A percentile compares a stretch with the other conserved stretches of the same genome.
Evolutionary conservation across 2,888 invertebrate genomes (phyloP).

Genomic region (Metallyticus violacea): DNA sequence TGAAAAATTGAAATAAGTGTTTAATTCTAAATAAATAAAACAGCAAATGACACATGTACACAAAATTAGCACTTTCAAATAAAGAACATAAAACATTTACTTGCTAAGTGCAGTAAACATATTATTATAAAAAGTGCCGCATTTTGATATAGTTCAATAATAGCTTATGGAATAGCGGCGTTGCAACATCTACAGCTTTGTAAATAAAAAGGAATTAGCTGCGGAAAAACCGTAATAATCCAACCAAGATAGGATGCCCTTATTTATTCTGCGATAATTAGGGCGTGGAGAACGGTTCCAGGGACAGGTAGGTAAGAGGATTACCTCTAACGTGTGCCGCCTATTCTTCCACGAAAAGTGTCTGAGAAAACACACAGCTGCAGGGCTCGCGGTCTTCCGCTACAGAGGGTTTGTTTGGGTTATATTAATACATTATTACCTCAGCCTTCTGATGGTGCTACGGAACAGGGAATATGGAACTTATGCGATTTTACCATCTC

Average conservation of each 20-base stretch:
- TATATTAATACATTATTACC: neutral
- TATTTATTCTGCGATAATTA: neutral
- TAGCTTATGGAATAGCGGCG: too few relatives aligned
- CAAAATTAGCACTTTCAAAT: too few relatives aligned
- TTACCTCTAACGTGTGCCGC: neutral
- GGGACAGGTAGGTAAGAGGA: neutral
- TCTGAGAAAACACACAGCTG: neutral
- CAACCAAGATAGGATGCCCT: neutral
- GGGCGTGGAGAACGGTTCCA: neutral
- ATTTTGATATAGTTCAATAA: too few relatives aligned
- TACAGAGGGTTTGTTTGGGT: neutral
- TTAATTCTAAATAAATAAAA: too few relatives aligned
- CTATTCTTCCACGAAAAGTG: neutral
- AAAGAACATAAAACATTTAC: too few relatives aligned
- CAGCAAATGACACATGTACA: too few relatives aligned
- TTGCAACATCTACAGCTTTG: too few relatives aligned
- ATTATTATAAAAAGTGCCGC: too few relatives aligned
- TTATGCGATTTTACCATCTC: neutral
- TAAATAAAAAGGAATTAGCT: neutral
- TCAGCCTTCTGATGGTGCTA: neutral
- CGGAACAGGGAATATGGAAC: neutral
- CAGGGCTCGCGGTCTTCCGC: neutral
- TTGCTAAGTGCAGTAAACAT: too few relatives aligned
- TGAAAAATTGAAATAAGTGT: too few relatives aligned
- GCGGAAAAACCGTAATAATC: neutral